Percentiles rank a stretch among this genome's conserved stretches.
These are phyloP conservation scores for Eilema griseolum DNA, from an alignment of 2,888 invertebrate species.

Conservation along the genomic window DNA sequence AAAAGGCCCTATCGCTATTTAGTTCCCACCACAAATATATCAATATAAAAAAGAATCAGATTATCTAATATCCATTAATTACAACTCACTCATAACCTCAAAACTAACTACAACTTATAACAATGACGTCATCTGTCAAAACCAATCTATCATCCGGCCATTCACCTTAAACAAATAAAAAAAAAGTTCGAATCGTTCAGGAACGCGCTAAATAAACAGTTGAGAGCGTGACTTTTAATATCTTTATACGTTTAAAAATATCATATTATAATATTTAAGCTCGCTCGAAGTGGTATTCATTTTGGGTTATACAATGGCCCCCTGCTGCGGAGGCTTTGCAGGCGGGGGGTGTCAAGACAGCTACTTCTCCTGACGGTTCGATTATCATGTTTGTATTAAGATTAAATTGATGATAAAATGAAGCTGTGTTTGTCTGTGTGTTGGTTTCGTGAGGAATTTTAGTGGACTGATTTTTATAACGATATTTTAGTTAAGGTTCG, in stretches of 20 bases:
- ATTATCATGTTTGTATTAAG: constrained; percentile 53
- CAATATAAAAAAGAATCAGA: not conserved
- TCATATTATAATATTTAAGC: constrained; percentile 86
- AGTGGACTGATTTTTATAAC: constrained; percentile 18
- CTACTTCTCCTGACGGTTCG: constrained; percentile 51
- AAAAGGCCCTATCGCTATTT: not conserved
- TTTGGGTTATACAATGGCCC: constrained; percentile 78
- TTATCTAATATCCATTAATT: constrained; percentile 14
- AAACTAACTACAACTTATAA: constrained; percentile 9
- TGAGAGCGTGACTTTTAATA: constrained; percentile 84
- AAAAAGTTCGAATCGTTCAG: constrained; percentile 70
- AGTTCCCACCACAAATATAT: not conserved
- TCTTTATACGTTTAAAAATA: constrained; percentile 86
- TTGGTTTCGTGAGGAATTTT: constrained; percentile 34
- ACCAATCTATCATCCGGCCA: constrained; percentile 47
- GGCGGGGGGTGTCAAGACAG: constrained; percentile 45
- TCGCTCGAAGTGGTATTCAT: constrained; percentile 75
- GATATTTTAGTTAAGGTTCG: not conserved
- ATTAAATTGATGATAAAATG: constrained; percentile 55
- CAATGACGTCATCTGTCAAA: constrained; percentile 27
- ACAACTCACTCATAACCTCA: constrained; percentile 5
- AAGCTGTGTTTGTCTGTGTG: constrained; percentile 40
- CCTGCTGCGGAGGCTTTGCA: constrained; percentile 65
- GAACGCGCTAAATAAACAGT: constrained; percentile 84
- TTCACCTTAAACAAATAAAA: constrained; percentile 57